Evolutionary conservation across 2,113 vertebrate species (phyloP).

Genomic region (Chrysochloris asiatica): DNA sequence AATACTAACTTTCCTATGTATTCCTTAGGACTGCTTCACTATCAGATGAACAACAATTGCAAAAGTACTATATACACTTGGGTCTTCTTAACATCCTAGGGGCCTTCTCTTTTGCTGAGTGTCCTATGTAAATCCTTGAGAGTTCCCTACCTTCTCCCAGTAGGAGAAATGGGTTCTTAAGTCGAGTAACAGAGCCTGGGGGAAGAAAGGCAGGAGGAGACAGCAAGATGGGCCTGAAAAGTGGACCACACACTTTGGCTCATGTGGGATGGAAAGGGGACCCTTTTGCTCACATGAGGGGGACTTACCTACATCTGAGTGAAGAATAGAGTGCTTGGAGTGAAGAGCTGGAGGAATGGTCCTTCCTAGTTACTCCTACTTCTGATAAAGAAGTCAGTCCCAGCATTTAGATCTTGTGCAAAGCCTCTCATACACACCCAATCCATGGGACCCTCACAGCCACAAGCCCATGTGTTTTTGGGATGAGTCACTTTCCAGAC

Average conservation of each 20-base stretch:
- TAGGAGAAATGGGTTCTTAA: neutral
- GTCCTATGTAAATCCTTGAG: neutral
- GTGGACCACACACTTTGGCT: neutral
- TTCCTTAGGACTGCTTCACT: neutral
- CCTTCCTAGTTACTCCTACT: neutral
- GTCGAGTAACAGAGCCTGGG: neutral
- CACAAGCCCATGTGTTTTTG: neutral
- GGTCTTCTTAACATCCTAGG: neutral
- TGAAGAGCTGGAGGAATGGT: neutral
- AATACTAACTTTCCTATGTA: neutral
- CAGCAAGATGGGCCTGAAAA: neutral
- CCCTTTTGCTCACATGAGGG: neutral
- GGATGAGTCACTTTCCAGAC: neutral
- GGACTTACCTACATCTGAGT: neutral
- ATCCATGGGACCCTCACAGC: neutral
- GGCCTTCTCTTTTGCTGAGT: neutral
- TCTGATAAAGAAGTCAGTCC: neutral
- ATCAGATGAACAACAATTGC: neutral
- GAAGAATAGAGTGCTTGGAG: rapidly evolving
- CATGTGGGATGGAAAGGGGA: neutral
- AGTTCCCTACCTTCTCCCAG: neutral
- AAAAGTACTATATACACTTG: neutral
- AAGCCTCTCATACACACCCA: rapidly evolving
- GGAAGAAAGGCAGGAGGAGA: neutral
- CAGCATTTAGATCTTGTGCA: neutral